Evolutionary conservation across 2,888 invertebrate species (phyloP), one percentile per base, ranked within the genome.

Genomic region (Schizaphis graminum): DNA sequence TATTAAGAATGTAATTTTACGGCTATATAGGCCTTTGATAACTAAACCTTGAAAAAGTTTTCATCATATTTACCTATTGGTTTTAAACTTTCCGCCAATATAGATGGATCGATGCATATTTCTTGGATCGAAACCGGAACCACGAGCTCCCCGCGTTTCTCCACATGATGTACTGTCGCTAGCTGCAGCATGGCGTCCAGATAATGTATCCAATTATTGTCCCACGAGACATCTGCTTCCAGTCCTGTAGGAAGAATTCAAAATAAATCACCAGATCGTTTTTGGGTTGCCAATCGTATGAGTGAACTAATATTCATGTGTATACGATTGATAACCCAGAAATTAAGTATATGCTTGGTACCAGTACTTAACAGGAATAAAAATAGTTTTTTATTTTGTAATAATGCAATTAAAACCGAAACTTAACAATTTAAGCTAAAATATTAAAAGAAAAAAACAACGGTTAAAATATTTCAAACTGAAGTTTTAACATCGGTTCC

Each of bases 141-240:
- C 13, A 89, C 77, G 44, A 89, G 47, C 8, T 93, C 56, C 0
- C 93, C 93, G 13, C 35, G 53, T 16, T 89, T 89, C n/a, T 93
- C 93, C 44, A 53, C 16, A 1, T 93, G 77, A 47, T 89, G 28
- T 35, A 89, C 1, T 26, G 89, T 89, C 26, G 89, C 56, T 57
- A 93, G 35, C 84, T 93, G 93, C 26, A 93, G 16, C 35, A 84
- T 26, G 11, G 89, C 93, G 84, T 93, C 93, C 35, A 93, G n/a
- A 35, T 84, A 93, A 35, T 93, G 93, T n/a, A 47, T 57, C 93
- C 93, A 93, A 35, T 93, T 93, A 11, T 56, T 24, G 26, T 93
- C 89, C 93, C 93, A 89, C 3, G 2, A 16, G 35, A 93, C 13
- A 26, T 67, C 41, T 8, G 67, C 61, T 26, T 53, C 88, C 24